Conservation (phyloP, 2,888 invertebrate genomes). For the Ophioninae sp. region DNA sequence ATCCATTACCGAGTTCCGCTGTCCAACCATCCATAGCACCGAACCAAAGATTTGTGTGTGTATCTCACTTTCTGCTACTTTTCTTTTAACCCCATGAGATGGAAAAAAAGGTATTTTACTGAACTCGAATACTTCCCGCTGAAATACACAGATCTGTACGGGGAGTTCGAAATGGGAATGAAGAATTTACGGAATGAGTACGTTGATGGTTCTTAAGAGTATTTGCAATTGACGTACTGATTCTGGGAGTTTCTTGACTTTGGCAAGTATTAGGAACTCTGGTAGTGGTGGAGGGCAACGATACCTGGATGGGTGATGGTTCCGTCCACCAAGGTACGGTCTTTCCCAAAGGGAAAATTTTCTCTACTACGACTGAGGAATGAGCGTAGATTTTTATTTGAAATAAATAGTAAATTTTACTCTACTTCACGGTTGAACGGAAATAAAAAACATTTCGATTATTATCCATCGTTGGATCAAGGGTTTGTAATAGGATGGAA, state of each 20-base stretch:
- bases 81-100: constrained; percentile 11
- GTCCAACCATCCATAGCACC: constrained; percentile 74
- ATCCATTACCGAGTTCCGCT: constrained; percentile 79
- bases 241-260: neutral
- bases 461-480: neutral
- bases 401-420: neutral
- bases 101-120: constrained; percentile 3
- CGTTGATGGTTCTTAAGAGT: no score
- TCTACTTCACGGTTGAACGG: no score
- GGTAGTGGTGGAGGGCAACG: neutral
- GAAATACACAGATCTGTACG: neutral
- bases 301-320: neutral
- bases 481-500: neutral
- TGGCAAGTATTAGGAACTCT: neutral
- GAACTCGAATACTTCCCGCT: neutral
- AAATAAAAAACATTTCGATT: neutral
- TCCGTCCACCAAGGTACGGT: neutral
- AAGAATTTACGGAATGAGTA: neutral
- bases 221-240: no score
- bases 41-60: constrained; percentile 77
- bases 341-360: neutral
- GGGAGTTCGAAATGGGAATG: neutral
- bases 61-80: constrained; percentile 33
- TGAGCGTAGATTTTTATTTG: neutral
- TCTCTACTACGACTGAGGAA: no score